A percentile compares a stretch with the other conserved stretches of the same genome.
Evolutionary conservation across 2,797 vertebrate species (phyloP).

Genomic region (Crocidura indochinensis): DNA sequence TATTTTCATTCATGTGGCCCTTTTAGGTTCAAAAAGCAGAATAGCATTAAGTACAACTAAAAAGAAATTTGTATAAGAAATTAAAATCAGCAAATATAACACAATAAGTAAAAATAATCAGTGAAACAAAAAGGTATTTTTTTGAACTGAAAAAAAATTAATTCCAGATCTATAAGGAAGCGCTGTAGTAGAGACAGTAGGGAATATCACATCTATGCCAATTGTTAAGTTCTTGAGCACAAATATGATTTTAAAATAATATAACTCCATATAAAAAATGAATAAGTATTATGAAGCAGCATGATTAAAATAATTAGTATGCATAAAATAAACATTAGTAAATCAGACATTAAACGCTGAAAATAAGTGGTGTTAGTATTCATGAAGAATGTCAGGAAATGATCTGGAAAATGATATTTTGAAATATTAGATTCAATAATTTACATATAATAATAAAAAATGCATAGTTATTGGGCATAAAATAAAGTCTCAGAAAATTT

Average conservation of each 20-base stretch:
- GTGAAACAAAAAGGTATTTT: not conserved
- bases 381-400: not conserved
- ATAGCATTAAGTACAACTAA: no score
- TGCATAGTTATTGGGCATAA: not conserved
- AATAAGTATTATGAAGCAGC: slow-evolving; percentile 18
- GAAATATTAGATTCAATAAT: not conserved
- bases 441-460: not conserved
- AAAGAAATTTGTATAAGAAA: no score
- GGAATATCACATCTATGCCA: not conserved
- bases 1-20: not conserved
- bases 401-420: not conserved
- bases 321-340: not conserved
- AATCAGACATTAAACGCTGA: not conserved
- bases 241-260: not conserved
- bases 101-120: not conserved
- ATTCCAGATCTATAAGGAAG: not conserved
- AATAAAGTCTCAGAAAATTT: slow-evolving; percentile 44
- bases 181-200: not conserved
- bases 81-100: not conserved
- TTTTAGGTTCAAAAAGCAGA: not conserved
- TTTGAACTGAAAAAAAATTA: not conserved
- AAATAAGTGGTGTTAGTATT: not conserved
- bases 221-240: slow-evolving; percentile 1
- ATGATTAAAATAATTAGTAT: not conserved
- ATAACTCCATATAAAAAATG: not conserved